Evolutionary conservation across 2,888 invertebrate species (phyloP).

Genomic region (Cheilosia scutellata): DNA sequence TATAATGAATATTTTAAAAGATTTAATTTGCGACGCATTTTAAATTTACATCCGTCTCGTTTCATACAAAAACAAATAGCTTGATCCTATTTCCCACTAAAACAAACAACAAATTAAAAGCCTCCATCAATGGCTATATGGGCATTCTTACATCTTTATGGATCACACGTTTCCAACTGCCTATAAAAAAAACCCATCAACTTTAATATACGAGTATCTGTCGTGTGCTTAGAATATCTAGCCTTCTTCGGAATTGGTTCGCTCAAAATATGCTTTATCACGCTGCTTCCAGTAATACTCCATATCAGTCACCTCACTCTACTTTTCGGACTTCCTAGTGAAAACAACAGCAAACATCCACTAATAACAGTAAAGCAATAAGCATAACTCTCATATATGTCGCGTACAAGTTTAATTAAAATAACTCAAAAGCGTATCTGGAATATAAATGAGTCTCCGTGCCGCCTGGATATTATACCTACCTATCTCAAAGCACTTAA

Average conservation of each 20-base stretch:
- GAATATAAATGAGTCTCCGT: constrained; percentile 53
- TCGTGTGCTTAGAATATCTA: no score
- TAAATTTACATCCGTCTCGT: no score
- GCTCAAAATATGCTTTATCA: not conserved
- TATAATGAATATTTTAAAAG: no score
- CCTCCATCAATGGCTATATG: no score
- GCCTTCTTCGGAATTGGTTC: not conserved
- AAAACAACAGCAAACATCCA: constrained; percentile 5
- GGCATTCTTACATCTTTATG: no score
- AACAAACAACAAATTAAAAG: no score
- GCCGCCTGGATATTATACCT: not conserved
- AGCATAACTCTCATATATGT: constrained; percentile 30
- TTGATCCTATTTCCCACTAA: no score
- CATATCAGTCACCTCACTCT: not conserved
- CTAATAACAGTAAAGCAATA: constrained; percentile 33
- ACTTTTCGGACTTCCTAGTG: constrained; percentile 44
- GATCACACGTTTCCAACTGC: no score
- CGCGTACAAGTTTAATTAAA: constrained; percentile 48
- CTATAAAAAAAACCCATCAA: no score
- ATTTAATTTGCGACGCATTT: no score
- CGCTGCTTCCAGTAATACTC: not conserved
- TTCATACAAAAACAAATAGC: no score
- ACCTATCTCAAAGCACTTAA: not conserved
- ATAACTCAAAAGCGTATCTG: not conserved
- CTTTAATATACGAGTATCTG: no score